phyloP scores from a whole-genome alignment of 2,888 invertebrate genomes.

The Andricus quercusramuli region DNA sequence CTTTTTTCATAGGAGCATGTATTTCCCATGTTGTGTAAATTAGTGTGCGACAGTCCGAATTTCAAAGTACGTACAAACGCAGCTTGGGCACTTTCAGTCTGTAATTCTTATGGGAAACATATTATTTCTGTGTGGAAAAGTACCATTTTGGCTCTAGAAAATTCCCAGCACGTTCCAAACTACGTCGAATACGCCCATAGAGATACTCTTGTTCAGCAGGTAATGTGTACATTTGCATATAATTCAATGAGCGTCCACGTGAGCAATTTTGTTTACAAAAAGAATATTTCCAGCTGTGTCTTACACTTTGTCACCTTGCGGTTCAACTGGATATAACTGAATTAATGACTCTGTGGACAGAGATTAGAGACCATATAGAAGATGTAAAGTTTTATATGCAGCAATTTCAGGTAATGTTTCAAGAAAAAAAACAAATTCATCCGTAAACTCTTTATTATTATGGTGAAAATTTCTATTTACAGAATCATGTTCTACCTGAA shows the following conservation, averaged over 20 bases:
- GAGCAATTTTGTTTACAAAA: not conserved
- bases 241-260: not conserved
- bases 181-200: constrained; percentile 92
- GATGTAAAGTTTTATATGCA: constrained; percentile 70
- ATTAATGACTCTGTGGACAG: constrained; percentile 68
- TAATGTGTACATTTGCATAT: constrained; percentile 66
- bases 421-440: not conserved
- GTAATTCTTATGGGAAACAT: constrained; percentile 83
- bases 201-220: constrained; percentile 92
- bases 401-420: constrained; percentile 69
- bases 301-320: constrained; percentile 87
- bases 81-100: constrained; percentile 86
- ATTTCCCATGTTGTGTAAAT: constrained; percentile 83
- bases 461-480: constrained; percentile 46
- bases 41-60: constrained; percentile 88
- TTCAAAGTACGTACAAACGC: constrained; percentile 95
- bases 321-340: constrained; percentile 68
- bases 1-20: constrained; percentile 81
- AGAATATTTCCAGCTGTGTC: constrained; percentile 83
- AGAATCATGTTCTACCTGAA: constrained; percentile 74
- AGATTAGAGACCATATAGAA: constrained; percentile 69
- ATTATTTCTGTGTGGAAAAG: constrained; percentile 85
- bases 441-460: not conserved
- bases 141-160: constrained; percentile 87
- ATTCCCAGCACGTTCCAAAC: constrained; percentile 88